Evolutionary conservation across 1,140 invertebrate genomes (phyloP), one percentile per base, ranked within the genome.

Genomic region (Heliconius congener): DNA sequence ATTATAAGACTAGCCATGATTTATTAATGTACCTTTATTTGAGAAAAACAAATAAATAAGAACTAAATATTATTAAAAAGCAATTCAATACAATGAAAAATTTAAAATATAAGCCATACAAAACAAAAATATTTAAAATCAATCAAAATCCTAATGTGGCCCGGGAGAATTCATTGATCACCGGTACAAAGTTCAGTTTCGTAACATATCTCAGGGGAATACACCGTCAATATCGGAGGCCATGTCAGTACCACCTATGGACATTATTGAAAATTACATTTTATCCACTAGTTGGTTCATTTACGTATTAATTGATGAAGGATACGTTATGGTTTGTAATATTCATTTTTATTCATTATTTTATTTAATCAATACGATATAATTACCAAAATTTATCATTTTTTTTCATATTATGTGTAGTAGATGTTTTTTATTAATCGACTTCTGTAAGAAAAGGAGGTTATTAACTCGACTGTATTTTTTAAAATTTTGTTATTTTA

Each of bases 111-210:
- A 66, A 27, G 9, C 55, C 5, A 9, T 8, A 9, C 6, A n/a
- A 76, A 80, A 81, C 71, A 77, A 77, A 74, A 71, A 57, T 27
- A 66, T 60, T 60, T 66, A 86, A 89, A 90, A 88, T 79, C 77
- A 79, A 84, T 79, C 77, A 79, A 84, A 82, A 84, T 60, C 80
- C 77, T 73, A 84, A 84, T 84, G 84, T 87, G 84, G 86, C 90
- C 86, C 85, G 77, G 27, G 89, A 88, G 88, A 86, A 71, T 86
- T 82, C 87, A 86, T 90, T 88, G 90, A 90, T 91, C 88, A 91
- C 83, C 78, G 82, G 78, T 74, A 83, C 87, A 80, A 91, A 89
- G 84, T 91, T 88, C 81, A 86, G 88, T 89, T 87, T 88, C 82
- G 84, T 91, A 90, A 90, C 90, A 89, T 87, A 79, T 78, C 88